phyloP scores from a whole-genome alignment of 2,797 vertebrate species.

The Lacerta agilis region DNA sequence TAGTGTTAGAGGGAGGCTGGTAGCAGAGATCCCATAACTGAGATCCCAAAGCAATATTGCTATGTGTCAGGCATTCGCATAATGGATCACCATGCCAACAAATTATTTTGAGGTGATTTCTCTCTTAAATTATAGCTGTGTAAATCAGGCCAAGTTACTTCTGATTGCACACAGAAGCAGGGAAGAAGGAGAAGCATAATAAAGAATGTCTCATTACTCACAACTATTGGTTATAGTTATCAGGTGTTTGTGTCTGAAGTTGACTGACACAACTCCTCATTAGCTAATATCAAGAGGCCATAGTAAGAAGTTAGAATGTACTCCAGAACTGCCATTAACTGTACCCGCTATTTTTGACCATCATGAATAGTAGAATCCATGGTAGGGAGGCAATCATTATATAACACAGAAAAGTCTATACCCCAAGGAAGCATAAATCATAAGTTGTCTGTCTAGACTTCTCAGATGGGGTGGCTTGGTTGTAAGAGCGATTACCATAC shows the following conservation, averaged over 20 bases:
- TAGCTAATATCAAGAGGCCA: no score
- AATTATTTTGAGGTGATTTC: not conserved
- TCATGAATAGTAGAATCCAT: not conserved
- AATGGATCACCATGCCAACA: not conserved
- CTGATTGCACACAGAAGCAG: not conserved
- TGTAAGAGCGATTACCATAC: constrained; percentile 76
- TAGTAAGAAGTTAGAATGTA: not conserved
- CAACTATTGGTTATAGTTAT: not conserved
- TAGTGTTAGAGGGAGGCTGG: not conserved
- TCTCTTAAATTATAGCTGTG: not conserved
- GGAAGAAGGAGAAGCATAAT: not conserved
- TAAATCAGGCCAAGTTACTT: not conserved
- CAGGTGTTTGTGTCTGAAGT: no score
- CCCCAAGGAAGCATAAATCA: constrained; percentile 61
- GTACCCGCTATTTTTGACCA: not conserved
- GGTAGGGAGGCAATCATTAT: constrained; percentile 26
- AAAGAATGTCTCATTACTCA: not conserved
- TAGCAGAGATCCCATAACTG: not conserved
- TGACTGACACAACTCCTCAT: not conserved
- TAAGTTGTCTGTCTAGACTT: constrained; percentile 72
- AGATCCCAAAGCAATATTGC: not conserved
- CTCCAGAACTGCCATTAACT: not conserved
- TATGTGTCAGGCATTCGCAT: not conserved
- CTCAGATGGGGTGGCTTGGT: constrained; percentile 66
- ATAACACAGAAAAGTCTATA: constrained; percentile 20